Evolutionary conservation across 2,888 invertebrate species (phyloP), one percentile per base, ranked within the genome.

Genomic region (Zaprionus bogoriensis): DNA sequence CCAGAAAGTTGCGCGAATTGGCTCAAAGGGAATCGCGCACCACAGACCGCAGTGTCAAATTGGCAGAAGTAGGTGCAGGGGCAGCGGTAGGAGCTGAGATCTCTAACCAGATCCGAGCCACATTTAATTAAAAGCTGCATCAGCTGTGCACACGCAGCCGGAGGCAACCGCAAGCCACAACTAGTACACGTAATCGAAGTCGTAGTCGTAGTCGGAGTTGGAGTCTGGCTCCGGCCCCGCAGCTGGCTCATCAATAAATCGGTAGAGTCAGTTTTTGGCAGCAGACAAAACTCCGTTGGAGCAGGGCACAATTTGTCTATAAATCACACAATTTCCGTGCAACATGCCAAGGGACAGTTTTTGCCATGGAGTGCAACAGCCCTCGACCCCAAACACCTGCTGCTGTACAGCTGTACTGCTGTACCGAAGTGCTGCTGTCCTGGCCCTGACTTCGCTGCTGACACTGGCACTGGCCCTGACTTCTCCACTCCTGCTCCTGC

Each of bases 201-300:
- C n/a, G n/a, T n/a, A n/a, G n/a, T n/a, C n/a, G n/a, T n/a, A n/a
- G n/a, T n/a, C n/a, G n/a, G n/a, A n/a, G n/a, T n/a, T n/a, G n/a
- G n/a, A n/a, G n/a, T n/a, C n/a, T n/a, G n/a, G n/a, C n/a, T n/a
- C n/a, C n/a, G n/a, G n/a, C n/a, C n/a, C n/a, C n/a, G n/a, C n/a
- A 19, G 57, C 41, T 65, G 65, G 73, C 78, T 84, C 83, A 84
- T 87, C 87, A 83, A 83, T 83, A 83, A 83, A 87, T 83, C 83
- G 67, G 75, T 71, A 63, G 45, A 20, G 54, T 70, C 45, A n/a
- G 14, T 51, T 51, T 42, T 69, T 65, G 65, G 48, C 42, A 72
- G 82, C 79, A 73, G 76, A 69, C 67, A 60, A 66, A 72, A 53
- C 57, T 39, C 50, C 41, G 27, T 9, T 66, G 25, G 32, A 39